Evolutionary conservation across 2,113 vertebrate species (phyloP).

Genomic region (Pantherophis guttatus): DNA sequence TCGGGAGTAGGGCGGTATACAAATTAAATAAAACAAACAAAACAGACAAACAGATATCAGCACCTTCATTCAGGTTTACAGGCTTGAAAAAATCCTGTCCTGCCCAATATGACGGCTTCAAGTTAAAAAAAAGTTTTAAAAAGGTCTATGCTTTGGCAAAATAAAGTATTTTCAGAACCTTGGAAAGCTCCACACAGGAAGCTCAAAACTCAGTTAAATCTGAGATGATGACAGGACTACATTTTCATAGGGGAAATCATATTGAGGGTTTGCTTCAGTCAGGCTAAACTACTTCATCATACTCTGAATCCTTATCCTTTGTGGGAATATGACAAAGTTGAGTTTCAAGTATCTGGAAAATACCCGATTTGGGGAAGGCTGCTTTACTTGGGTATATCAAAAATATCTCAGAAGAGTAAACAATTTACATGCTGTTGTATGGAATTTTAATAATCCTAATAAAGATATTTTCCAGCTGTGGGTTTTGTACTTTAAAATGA

Average conservation of each 20-base stretch:
- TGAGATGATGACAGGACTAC: neutral
- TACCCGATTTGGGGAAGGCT: neutral
- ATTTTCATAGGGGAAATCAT: neutral
- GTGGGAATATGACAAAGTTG: neutral
- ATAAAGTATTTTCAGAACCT: neutral
- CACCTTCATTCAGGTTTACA: neutral
- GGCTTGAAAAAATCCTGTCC: neutral
- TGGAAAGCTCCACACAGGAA: neutral
- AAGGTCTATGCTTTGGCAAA: neutral
- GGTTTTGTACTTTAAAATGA: neutral
- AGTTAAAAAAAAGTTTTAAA: neutral
- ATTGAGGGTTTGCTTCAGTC: neutral
- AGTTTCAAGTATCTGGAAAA: neutral
- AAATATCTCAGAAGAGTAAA: neutral
- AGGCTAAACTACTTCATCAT: neutral
- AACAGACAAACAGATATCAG: too few relatives aligned
- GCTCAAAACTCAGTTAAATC: neutral
- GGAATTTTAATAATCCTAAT: neutral
- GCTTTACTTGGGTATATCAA: neutral
- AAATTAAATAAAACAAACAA: too few relatives aligned
- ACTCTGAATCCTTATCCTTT: neutral
- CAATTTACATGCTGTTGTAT: neutral
- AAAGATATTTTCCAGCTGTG: neutral
- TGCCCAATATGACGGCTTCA: neutral
- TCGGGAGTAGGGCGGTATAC: too few relatives aligned